A percentile compares a stretch with the other conserved stretches of the same genome.
phyloP scores from a whole-genome alignment of 2,113 vertebrate genomes.

The Silurus asotus region DNA sequence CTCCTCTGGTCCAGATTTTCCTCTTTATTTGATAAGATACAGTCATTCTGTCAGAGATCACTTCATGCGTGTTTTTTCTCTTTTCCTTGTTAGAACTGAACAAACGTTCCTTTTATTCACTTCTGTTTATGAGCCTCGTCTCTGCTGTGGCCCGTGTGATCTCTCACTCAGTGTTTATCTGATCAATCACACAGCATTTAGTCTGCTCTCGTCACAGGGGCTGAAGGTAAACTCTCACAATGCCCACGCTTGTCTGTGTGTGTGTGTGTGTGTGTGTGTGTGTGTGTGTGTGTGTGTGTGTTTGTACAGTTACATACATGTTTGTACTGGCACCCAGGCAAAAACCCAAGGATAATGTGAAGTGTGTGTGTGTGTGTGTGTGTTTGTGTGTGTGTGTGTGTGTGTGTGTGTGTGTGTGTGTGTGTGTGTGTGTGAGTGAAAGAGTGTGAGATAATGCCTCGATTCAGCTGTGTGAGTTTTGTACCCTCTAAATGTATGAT shows the following conservation, averaged over 20 bases:
- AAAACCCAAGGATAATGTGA: background rate
- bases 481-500: background rate
- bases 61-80: background rate
- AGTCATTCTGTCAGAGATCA: background rate
- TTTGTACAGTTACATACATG: slow-evolving; percentile 9
- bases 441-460: background rate
- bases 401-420: background rate
- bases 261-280: slow-evolving; percentile 14
- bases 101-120: background rate
- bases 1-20: background rate
- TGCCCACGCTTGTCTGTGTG: slow-evolving; percentile 34
- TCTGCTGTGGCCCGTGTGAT: slow-evolving; percentile 19
- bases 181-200: slow-evolving; percentile 54
- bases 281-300: slow-evolving; percentile 6
- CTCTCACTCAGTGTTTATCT: slow-evolving; percentile 54
- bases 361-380: background rate
- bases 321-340: slow-evolving; percentile 35
- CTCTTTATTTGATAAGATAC: background rate
- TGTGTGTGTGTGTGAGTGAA: background rate
- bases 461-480: background rate
- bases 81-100: background rate
- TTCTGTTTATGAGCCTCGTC: slow-evolving; percentile 23
- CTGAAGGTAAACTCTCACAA: slow-evolving; percentile 59
- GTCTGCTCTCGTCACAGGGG: slow-evolving; percentile 37
- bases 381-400: background rate